Percentiles rank a stretch among this genome's conserved stretches.
These are phyloP conservation scores for Lathamus discolor DNA, from an alignment of 2,113 vertebrate genomes.

Conservation along the genomic window DNA sequence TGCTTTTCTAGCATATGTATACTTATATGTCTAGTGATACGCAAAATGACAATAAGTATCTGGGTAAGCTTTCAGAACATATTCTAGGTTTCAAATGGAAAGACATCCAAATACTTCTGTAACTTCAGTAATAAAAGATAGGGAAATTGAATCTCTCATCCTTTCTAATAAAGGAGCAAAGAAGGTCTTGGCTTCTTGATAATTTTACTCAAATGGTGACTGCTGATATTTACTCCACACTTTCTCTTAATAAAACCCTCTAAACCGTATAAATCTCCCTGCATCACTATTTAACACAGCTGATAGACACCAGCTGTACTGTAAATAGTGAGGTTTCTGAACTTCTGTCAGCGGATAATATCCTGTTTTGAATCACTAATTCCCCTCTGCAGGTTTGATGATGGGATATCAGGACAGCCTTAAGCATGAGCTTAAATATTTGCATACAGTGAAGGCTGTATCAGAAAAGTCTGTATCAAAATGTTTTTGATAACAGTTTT, in stretches of 20 bases:
- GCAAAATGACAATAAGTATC: background rate
- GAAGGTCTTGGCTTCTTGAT: background rate
- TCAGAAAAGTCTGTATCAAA: background rate
- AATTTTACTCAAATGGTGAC: background rate
- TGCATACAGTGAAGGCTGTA: background rate
- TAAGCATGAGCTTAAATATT: slow-evolving; percentile 5
- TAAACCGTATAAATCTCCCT: background rate
- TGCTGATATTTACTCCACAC: background rate
- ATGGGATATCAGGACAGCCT: background rate
- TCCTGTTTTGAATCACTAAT: slow-evolving; percentile 16
- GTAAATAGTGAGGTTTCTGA: slow-evolving; percentile 17
- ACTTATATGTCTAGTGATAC: background rate
- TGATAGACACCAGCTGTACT: slow-evolving; percentile 21
- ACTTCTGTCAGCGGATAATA: slow-evolving; percentile 10
- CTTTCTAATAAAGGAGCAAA: background rate
- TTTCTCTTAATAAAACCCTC: background rate
- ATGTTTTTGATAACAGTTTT: background rate
- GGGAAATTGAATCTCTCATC: background rate
- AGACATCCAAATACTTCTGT: background rate
- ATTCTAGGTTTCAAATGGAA: background rate
- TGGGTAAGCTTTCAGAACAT: background rate
- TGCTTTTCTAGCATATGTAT: background rate
- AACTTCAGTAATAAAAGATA: background rate
- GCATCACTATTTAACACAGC: background rate
- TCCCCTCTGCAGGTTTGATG: background rate